Conservation (phyloP, 1,140 invertebrate genomes). For the Gryon sp. region DNA sequence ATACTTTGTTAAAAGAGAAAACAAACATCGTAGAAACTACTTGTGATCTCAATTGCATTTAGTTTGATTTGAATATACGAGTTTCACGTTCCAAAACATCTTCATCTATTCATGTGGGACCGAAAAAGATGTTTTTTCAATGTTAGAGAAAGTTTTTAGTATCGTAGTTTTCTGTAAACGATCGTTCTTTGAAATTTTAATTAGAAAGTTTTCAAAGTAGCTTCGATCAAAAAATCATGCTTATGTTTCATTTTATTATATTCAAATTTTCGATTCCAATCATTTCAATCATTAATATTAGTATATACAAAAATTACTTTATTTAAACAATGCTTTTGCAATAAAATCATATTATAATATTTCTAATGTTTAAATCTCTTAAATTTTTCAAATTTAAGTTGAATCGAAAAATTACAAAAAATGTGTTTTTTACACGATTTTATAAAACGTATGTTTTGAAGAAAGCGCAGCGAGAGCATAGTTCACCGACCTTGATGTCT, state of each 20-base stretch:
- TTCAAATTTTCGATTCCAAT: background rate
- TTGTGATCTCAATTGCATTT: background rate
- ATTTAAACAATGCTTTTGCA: too few species aligned
- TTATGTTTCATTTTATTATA: background rate
- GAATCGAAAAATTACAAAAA: too few species aligned
- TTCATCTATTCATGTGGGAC: background rate
- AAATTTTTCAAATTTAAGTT: too few species aligned
- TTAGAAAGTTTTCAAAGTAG: conserved; percentile 10
- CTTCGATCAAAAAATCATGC: too few species aligned
- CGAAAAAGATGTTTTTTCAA: conserved; percentile 5
- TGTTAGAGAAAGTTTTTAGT: conserved; percentile 11
- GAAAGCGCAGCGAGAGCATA: conserved; percentile 28
- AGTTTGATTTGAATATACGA: conserved; percentile 1
- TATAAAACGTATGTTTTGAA: too few species aligned
- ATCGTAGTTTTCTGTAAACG: conserved; percentile 12
- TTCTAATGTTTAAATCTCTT: too few species aligned
- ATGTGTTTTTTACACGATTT: too few species aligned
- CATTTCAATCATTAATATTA: too few species aligned
- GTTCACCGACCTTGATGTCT: conserved; percentile 66
- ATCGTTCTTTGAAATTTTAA: conserved; percentile 11
- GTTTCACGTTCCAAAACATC: too few species aligned
- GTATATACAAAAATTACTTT: too few species aligned
- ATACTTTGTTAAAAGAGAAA: conserved; percentile 2
- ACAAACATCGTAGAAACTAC: background rate
- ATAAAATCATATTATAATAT: too few species aligned